These are phyloP conservation scores for Podocnemis expansa DNA, from an alignment of 2,113 vertebrate species.

Conservation along the genomic window DNA sequence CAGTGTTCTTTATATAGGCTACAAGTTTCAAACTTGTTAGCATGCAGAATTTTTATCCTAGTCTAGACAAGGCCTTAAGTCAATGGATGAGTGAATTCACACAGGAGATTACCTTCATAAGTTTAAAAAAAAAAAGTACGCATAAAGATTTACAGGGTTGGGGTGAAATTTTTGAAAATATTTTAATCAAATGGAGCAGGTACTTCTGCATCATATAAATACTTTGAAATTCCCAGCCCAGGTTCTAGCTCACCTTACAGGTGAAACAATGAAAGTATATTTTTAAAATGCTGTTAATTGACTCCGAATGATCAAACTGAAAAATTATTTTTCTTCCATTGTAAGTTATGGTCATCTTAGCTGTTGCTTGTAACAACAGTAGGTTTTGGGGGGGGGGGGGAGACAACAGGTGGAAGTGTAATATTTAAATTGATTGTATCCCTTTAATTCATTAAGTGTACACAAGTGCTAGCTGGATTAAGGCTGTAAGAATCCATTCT, in stretches of 20 bases:
- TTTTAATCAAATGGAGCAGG: neutral
- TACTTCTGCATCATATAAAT: neutral
- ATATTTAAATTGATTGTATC: neutral
- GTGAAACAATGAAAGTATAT: neutral
- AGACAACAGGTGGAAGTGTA: neutral
- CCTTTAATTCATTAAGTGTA: neutral
- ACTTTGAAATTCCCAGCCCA: neutral
- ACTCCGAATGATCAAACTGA: neutral
- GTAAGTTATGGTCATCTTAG: neutral
- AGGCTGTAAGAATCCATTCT: neutral
- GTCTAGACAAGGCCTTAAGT: neutral
- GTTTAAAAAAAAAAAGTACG: neutral
- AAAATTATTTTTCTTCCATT: neutral
- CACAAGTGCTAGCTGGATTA: neutral
- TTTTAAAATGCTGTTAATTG: neutral
- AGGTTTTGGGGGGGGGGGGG: neutral
- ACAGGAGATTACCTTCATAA: rapidly evolving
- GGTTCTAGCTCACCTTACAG: neutral
- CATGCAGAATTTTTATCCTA: neutral
- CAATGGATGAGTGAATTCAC: neutral
- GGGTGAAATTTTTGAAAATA: neutral
- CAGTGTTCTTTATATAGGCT: neutral
- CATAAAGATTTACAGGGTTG: neutral
- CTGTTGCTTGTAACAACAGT: neutral
- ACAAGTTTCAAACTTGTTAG: neutral